Base-by-base conservation (phyloP, 2,888 invertebrate genomes). In the Corbicula japonica region DNA sequence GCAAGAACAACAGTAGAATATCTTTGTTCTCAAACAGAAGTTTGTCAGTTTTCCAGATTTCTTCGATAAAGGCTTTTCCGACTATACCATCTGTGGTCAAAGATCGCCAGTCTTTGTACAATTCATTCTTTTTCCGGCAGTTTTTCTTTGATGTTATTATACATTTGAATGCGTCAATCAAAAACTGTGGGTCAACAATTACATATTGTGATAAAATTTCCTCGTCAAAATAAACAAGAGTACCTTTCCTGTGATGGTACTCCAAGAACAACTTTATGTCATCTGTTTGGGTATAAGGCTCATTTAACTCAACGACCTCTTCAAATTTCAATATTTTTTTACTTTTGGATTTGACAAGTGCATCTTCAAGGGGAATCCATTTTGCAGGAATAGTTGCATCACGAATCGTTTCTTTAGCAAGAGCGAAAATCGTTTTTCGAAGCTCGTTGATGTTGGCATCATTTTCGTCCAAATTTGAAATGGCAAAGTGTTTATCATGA, bases 151-250 rank as follows among this genome's bases (percentile, higher is more conserved):
- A 58, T 38, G 76, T 70, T 1, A 76, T 34, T 3, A 76, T 69
- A 34, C 70, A 76, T 65, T 70, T 76, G 23, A 76, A 76, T 23
- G 76, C 76, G 32, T 76, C 76, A 0, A 69, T 63, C 0, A 76
- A 35, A 46, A 52, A 76, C 41, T 76, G 63, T 15, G 69, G 62
- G 32, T 76, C 58, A 21, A 76, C 48, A 32, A 76, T 52, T 3
- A 76, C 58, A 21, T 63, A 58, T 21, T 52, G 30, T 6, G 70
- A 63, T 2, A 70, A 38, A n/a, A 48, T 41, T 15, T 63, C 63
- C 21, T 69, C 75, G n/a, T 63, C 62, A 32, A 76, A 63, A 26
- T 63, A 76, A 15, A 70, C 54, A 10, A 63, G 26, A 1, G 62
- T 76, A 2, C 76, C 76, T 18, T 58, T 60, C 2, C 38, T 35